These are phyloP conservation scores for Caenorhabditis briggsae DNA, from an alignment of 1,140 invertebrate genomes.

Conservation along the genomic window DNA sequence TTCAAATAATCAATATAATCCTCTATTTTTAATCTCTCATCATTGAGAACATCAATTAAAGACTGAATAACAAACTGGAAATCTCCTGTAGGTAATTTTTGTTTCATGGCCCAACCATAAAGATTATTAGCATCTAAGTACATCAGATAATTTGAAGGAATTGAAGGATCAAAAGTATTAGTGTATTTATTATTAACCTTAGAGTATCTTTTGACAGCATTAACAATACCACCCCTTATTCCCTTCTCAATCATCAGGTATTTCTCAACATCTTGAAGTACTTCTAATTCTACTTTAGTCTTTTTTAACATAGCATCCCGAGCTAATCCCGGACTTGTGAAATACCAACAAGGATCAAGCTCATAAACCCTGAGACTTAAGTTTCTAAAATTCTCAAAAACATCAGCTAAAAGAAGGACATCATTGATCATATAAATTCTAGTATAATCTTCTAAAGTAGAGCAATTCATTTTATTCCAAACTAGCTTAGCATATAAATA, in stretches of 20 bases:
- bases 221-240: no score
- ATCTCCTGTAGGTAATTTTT: conserved; percentile 56
- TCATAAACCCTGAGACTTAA: conserved; percentile 65
- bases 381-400: conserved; percentile 74
- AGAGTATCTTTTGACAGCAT: no score
- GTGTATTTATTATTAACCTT: no score
- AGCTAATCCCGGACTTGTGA: conserved; percentile 71
- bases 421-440: conserved; percentile 69
- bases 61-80: conserved; percentile 61
- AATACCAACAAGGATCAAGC: conserved; percentile 74
- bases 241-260: no score
- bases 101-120: conserved; percentile 66
- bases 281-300: conserved; percentile 61
- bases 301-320: conserved; percentile 72
- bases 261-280: conserved; percentile 69
- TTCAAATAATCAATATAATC: conserved; percentile 64
- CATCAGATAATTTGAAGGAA: conserved; percentile 64
- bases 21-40: background rate
- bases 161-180: conserved; percentile 24
- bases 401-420: conserved; percentile 68
- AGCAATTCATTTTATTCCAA: conserved; percentile 66
- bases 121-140: conserved; percentile 73
- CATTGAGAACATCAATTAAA: conserved; percentile 3
- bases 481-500: conserved; percentile 69
- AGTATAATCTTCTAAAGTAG: conserved; percentile 71